These are phyloP conservation scores for Anthrax anthrax DNA, from an alignment of 2,888 invertebrate genomes.

Conservation along the genomic window DNA sequence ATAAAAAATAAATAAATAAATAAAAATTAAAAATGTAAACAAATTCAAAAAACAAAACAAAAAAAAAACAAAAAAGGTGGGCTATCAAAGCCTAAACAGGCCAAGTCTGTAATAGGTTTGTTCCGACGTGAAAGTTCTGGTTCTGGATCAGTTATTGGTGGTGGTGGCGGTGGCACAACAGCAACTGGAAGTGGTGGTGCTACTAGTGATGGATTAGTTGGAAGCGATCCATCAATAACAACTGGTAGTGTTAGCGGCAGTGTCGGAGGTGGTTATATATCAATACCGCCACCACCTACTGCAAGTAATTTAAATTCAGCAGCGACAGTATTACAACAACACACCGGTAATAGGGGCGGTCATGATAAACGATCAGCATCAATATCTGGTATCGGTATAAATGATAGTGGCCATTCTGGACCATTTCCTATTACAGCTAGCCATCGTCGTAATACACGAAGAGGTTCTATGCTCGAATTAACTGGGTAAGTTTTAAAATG, in stretches of 20 bases:
- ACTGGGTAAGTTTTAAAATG: slow-evolving; percentile 45
- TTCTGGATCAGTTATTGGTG: slow-evolving; percentile 43
- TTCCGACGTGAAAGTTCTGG: slow-evolving; percentile 72
- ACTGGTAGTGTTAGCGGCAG: slow-evolving; percentile 34
- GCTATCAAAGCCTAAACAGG: slow-evolving; percentile 71
- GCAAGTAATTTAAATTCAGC: neutral
- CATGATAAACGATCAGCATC: slow-evolving; percentile 16
- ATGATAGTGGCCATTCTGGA: slow-evolving; percentile 39
- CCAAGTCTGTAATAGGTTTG: slow-evolving; percentile 77
- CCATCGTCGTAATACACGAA: slow-evolving; percentile 52
- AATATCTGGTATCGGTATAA: slow-evolving; percentile 19
- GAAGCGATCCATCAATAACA: slow-evolving; percentile 39
- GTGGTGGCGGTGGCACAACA: too few species aligned
- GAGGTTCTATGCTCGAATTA: slow-evolving; percentile 71
- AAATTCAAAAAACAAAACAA: slow-evolving; percentile 9
- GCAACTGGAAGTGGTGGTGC: slow-evolving; percentile 36
- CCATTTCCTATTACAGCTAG: slow-evolving; percentile 52
- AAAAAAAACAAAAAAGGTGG: slow-evolving; percentile 44
- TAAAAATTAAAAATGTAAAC: slow-evolving; percentile 7
- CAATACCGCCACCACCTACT: slow-evolving; percentile 29
- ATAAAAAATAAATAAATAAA: slow-evolving; percentile 8
- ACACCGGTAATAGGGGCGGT: slow-evolving; percentile 14
- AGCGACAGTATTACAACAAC: slow-evolving; percentile 20
- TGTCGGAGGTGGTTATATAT: slow-evolving; percentile 34
- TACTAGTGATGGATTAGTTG: slow-evolving; percentile 29